These are phyloP conservation scores for Gonocerus acuteangulatus DNA, from an alignment of 2,888 invertebrate genomes.

Conservation along the genomic window DNA sequence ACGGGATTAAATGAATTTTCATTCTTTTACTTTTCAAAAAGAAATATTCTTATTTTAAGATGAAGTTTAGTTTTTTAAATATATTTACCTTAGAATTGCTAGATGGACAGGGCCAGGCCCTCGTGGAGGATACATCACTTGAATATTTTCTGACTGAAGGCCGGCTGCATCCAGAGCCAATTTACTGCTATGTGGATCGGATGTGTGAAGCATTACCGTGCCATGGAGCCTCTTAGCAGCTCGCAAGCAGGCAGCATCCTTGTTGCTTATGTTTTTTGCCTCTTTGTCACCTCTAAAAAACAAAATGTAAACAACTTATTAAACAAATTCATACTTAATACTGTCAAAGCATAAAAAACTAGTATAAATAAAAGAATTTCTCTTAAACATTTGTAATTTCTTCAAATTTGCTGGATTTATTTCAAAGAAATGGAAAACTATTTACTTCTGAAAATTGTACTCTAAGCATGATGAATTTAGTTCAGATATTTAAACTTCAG, in stretches of 20 bases:
- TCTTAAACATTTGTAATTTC: no score
- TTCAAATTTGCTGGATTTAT: no score
- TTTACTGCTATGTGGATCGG: background rate
- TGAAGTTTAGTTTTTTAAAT: background rate
- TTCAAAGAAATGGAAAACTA: no score
- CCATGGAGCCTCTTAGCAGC: conserved; percentile 4
- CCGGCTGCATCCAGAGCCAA: background rate
- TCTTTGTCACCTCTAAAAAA: conserved; percentile 1
- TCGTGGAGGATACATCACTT: background rate
- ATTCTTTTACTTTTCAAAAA: no score
- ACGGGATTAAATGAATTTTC: no score
- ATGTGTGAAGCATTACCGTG: conserved; percentile 2
- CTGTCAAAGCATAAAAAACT: no score
- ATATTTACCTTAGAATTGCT: conserved; percentile 1
- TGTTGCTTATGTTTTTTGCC: background rate
- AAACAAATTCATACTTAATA: no score
- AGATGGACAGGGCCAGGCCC: conserved; percentile 15
- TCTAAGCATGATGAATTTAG: no score
- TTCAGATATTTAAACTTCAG: no score
- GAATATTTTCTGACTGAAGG: background rate
- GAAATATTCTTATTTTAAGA: no score
- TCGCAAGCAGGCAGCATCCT: background rate
- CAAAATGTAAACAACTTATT: background rate
- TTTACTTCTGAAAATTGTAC: no score
- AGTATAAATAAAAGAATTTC: no score